Conservation (phyloP, 2,797 vertebrate genomes). For the Microctenopoma lineatum region DNA sequence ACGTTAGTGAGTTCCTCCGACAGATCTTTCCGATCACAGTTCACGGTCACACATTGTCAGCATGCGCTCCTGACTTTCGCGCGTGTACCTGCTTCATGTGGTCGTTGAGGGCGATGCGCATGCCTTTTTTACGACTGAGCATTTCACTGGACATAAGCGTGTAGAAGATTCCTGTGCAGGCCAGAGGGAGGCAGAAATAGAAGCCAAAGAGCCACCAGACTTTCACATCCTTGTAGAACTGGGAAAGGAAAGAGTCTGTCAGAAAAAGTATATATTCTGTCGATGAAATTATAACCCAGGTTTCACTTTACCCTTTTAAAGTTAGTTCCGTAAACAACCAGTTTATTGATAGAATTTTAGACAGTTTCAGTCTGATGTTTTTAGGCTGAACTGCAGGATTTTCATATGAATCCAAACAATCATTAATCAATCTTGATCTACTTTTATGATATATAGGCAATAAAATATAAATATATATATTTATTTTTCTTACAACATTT, state of each 20-base stretch:
- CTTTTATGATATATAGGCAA: too few species aligned
- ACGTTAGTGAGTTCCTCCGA: not conserved
- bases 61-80: not conserved
- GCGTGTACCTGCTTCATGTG: slow-evolving; percentile 90
- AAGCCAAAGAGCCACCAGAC: slow-evolving; percentile 94
- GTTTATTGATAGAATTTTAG: too few species aligned
- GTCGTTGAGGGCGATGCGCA: slow-evolving; percentile 90
- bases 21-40: not conserved
- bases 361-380: too few species aligned
- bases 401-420: too few species aligned
- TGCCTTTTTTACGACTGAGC: slow-evolving; percentile 89
- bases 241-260: not conserved
- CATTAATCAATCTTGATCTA: too few species aligned
- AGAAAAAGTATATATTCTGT: not conserved
- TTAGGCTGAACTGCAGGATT: too few species aligned
- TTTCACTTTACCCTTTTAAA: not conserved
- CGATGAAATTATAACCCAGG: not conserved
- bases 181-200: slow-evolving; percentile 91
- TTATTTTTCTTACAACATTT: not conserved
- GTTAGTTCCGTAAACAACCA: not conserved
- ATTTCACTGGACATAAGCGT: slow-evolving; percentile 93
- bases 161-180: slow-evolving; percentile 91
- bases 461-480: too few species aligned
- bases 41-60: not conserved
- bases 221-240: slow-evolving; percentile 89